These are phyloP conservation scores for Spea multiplicata DNA, from an alignment of 2,113 vertebrate species.

Conservation along the genomic window DNA sequence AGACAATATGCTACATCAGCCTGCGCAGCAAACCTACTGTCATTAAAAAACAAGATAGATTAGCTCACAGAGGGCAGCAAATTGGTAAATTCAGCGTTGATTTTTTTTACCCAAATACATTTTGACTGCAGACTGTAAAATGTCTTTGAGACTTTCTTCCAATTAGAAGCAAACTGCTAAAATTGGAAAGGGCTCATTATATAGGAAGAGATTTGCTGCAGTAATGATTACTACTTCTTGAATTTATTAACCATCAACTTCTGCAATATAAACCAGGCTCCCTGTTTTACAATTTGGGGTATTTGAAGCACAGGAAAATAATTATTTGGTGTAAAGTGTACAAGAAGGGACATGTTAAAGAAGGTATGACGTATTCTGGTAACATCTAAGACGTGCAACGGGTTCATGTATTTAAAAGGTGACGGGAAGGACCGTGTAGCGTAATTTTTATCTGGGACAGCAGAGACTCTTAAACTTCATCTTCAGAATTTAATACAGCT, in stretches of 20 bases:
- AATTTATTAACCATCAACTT: constrained; percentile 16
- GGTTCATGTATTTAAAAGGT: constrained; percentile 41
- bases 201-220: not conserved
- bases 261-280: not conserved
- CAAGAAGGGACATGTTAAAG: constrained; percentile 34
- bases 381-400: constrained; percentile 44
- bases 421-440: constrained; percentile 41
- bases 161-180: constrained; percentile 24
- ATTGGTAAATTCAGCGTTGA: not conserved
- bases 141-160: constrained; percentile 15
- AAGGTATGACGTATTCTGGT: constrained; percentile 36
- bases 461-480: constrained; percentile 48
- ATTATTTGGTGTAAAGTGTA: constrained; percentile 32
- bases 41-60: constrained; percentile 12
- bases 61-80: constrained; percentile 1
- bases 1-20: constrained; percentile 23
- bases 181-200: constrained; percentile 13
- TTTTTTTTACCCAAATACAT: constrained; percentile 28
- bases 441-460: constrained; percentile 47
- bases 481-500: constrained; percentile 53
- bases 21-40: constrained; percentile 17
- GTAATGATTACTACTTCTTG: not conserved
- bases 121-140: constrained; percentile 40
- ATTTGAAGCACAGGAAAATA: constrained; percentile 3
- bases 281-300: not conserved